Conservation (phyloP, 2,888 invertebrate species). For the Allolobophora icterica region DNA sequence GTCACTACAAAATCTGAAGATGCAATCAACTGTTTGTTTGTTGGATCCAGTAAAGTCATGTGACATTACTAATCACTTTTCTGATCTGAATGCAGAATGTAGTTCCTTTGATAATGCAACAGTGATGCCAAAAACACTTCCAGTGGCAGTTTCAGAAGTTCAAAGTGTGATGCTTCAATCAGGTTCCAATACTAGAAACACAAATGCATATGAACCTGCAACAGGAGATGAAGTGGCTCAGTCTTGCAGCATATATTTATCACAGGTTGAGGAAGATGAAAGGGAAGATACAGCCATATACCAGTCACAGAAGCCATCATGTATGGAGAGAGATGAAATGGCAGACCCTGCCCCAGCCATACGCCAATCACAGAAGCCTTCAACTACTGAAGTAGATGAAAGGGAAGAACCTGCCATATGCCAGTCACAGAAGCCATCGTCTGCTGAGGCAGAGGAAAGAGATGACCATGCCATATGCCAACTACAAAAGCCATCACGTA, state of each 20-base stretch:
- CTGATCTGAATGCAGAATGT: no score
- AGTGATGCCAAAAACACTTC: background rate
- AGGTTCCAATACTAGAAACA: slow-evolving; percentile 8
- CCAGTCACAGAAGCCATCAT: no score
- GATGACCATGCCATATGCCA: background rate
- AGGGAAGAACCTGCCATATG: no score
- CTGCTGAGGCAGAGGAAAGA: no score
- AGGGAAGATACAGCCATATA: background rate
- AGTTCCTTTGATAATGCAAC: background rate
- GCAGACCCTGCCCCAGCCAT: no score
- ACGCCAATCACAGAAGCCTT: no score
- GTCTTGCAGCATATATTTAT: background rate
- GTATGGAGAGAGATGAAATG: no score
- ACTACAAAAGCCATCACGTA: background rate
- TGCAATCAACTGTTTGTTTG: background rate
- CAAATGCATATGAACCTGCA: background rate
- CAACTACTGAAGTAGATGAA: no score
- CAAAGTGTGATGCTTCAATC: background rate
- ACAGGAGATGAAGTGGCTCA: background rate
- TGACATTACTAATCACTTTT: background rate
- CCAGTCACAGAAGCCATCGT: no score
- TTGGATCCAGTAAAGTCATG: background rate
- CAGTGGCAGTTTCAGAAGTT: background rate
- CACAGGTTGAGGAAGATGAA: background rate
- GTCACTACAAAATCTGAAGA: background rate